Evolutionary conservation across 2,888 invertebrate species (phyloP), one percentile per base, ranked within the genome.

Genomic region (Ormyrus rosae): DNA sequence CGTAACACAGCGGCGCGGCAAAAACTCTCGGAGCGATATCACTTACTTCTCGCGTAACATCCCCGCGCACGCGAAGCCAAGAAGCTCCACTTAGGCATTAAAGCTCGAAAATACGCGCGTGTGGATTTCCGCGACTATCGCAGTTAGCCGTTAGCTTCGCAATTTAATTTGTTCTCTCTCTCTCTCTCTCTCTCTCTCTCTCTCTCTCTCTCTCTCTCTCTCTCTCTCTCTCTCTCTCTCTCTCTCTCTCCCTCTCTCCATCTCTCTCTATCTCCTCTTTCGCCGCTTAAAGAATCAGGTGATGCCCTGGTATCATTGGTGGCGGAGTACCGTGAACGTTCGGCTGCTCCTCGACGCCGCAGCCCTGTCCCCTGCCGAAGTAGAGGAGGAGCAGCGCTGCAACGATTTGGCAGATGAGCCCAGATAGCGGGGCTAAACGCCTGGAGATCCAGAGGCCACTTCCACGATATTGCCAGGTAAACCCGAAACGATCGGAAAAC

Each of bases 241-340:
- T 4, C 2, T 1, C 19, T 1, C 19, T 1, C 19, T 2, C 2
- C 19, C 34, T 34, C 34, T 34, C 34, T 34, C 13, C 13, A 13
- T 13, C 34, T 34, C 34, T 34, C 34, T 34, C 34, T 19, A 19
- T 34, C 34, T 34, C 34, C 34, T 34, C 34, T 34, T 34, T 0
- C 34, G 34, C 34, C 34, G 34, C 34, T 56, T 48, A 69, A 86
- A 89, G 88, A 94, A 95, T 85, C 94, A 95, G 85, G 92, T 94
- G 85, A 91, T 93, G 13, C 94, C 94, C 85, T 95, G 95, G 95
- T 94, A 94, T 87, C 91, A 93, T 63, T 95, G 95, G 95, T 92
- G 94, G 90, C 92, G 92, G 55, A 93, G 92, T 71, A 93, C 94
- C 56, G 93, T 94, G 34, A 93, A 94, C 86, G 93, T 95, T 63